phyloP scores from a whole-genome alignment of 2,113 vertebrate species.

The Nothobranchius furzeri region DNA sequence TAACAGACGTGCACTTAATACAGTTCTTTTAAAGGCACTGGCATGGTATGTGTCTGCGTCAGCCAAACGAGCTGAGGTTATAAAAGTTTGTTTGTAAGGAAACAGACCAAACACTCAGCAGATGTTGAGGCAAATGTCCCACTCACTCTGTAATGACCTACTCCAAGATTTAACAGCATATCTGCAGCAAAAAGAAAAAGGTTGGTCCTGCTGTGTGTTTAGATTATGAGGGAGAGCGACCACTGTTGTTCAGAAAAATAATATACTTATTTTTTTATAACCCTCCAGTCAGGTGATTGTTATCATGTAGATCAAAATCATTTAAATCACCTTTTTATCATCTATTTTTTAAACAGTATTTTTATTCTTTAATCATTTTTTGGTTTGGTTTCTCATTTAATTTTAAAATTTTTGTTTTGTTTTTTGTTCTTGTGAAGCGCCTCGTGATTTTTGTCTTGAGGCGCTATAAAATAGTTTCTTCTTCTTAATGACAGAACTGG shows the following conservation, averaged over 20 bases:
- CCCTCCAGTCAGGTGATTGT: accelerated
- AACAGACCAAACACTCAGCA: conserved; percentile 54
- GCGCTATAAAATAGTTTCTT: too few relatives aligned
- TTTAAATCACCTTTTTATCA: background rate
- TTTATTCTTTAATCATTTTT: too few relatives aligned
- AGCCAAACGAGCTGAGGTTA: conserved; percentile 53
- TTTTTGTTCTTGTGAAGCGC: too few relatives aligned
- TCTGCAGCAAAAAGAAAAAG: background rate
- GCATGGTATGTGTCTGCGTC: conserved; percentile 37
- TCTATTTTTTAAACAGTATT: too few relatives aligned
- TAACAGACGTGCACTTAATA: conserved; percentile 18
- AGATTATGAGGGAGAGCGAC: background rate
- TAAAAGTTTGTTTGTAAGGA: conserved; percentile 55
- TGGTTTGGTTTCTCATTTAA: too few relatives aligned
- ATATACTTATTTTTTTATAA: background rate
- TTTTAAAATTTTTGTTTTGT: too few relatives aligned
- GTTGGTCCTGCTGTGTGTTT: background rate
- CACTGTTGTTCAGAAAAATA: background rate
- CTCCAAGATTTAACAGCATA: conserved; percentile 22
- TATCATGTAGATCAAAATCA: background rate
- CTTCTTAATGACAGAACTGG: background rate
- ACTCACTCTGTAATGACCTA: conserved; percentile 37
- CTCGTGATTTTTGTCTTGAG: too few relatives aligned
- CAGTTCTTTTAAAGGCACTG: conserved; percentile 36
- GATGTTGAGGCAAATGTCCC: conserved; percentile 58